These are phyloP conservation scores for Strigamia transsilvanica DNA, from an alignment of 2,888 invertebrate genomes.

Conservation along the genomic window DNA sequence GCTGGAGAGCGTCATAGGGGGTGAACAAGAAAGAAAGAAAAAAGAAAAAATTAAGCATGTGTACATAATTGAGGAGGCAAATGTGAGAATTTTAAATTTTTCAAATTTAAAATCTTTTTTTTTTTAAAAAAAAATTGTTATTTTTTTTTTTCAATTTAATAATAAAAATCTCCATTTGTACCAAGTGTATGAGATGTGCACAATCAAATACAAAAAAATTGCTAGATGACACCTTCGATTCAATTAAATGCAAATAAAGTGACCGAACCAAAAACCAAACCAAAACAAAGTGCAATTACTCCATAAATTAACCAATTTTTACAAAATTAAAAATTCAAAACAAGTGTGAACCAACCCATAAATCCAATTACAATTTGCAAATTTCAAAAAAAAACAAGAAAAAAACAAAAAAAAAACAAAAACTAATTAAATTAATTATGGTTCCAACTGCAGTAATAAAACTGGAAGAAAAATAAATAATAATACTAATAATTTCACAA, in stretches of 20 bases:
- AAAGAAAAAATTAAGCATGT: conserved; percentile 54
- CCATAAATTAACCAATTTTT: not conserved
- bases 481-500: not conserved
- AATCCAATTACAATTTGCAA: conserved; percentile 21
- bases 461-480: not conserved
- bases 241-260: not conserved
- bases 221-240: not conserved
- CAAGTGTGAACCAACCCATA: conserved; percentile 1
- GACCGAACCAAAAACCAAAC: no score
- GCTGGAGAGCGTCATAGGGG: conserved; percentile 54
- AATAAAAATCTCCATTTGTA: not conserved
- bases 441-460: not conserved
- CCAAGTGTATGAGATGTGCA: conserved; percentile 28
- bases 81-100: conserved; percentile 43
- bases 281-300: conserved; percentile 17
- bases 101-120: no score
- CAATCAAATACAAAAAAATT: not conserved
- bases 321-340: not conserved
- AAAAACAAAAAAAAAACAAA: no score
- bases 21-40: conserved; percentile 53
- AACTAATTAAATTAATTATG: not conserved
- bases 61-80: conserved; percentile 40
- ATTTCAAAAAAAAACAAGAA: not conserved
- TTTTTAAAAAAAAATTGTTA: no score
- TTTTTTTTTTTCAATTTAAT: no score